Evolutionary conservation across 2,113 vertebrate species (phyloP).

Genomic region (Morone chrysops): DNA sequence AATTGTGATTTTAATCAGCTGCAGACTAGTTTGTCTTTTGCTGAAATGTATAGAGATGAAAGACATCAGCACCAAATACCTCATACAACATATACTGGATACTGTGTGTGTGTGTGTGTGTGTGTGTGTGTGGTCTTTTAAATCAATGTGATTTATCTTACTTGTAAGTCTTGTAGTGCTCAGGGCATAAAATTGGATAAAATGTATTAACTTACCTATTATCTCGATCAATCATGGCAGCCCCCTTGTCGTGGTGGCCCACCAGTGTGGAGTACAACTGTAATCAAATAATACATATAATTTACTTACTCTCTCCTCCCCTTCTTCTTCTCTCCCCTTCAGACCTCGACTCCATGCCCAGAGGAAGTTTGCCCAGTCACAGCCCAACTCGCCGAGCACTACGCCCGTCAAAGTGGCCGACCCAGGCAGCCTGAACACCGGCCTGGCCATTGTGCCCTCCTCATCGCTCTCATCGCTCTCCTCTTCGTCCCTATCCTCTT

Average conservation of each 20-base stretch:
- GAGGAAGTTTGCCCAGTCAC: conserved; percentile 99
- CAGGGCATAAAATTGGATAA: background rate
- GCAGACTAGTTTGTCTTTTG: background rate
- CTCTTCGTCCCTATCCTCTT: conserved; percentile 85
- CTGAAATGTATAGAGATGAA: background rate
- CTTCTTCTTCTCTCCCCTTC: conserved; percentile 20
- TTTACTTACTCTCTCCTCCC: background rate
- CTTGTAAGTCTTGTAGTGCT: background rate
- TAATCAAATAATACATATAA: background rate
- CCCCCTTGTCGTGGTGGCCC: background rate
- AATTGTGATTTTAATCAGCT: conserved; percentile 8
- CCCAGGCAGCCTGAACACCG: conserved; percentile 79
- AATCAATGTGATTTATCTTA: background rate
- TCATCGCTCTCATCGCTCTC: conserved; percentile 83
- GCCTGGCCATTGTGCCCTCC: conserved; percentile 83
- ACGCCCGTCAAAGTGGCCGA: conserved; percentile 97
- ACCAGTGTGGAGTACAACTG: background rate
- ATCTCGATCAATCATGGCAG: background rate
- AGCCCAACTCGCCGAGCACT: conserved; percentile 99
- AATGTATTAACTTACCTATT: background rate
- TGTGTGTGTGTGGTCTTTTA: background rate
- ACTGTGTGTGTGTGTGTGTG: no score
- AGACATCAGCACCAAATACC: background rate
- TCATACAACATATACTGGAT: background rate
- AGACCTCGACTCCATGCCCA: conserved; percentile 99